Evolutionary conservation across 2,888 invertebrate species (phyloP), one percentile per base, ranked within the genome.

Genomic region (Cephonodes hylas): DNA sequence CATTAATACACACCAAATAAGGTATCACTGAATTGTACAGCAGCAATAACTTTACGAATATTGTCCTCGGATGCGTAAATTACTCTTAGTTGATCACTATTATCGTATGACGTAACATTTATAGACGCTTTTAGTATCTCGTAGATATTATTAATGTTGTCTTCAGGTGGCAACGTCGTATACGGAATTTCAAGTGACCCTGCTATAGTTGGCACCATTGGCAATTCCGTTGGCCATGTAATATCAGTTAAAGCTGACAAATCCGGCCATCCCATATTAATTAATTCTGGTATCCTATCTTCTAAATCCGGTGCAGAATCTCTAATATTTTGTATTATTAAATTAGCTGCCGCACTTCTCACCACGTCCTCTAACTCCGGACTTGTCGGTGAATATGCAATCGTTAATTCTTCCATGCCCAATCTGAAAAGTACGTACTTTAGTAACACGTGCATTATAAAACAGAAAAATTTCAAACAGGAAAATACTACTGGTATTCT

Each of bases 1-100:
- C n/a, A n/a, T n/a, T 18, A 5, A 20, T 13, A 59, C 85, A 59
- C 42, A 91, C 90, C 84, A 66, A 73, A 67, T 75, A 92, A 71
- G 0, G 76, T 69, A 72, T 94, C 94, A 65, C 93, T 89, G 72
- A 96, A 95, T 71, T 94, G 90, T 22, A 96, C 84, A 13, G 94
- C 95, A 25, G 94, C 94, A 56, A 92, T 64, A 18, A 90, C 81
- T 63, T 67, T 66, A 13, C 83, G 77, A 10, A 84, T 88, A 0
- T 69, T 72, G 61, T 80, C 77, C 72, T 91, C 91, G 6, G 79
- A 60, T 1, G 71, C 63, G 65, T 90, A 92, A 48, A 92, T 73
- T 7, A 79, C 73, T 74, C 76, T 78, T 25, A 91, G 69, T 18
- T 83, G 80, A 1, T 68, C 57, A 64, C 91, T 88, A 46, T 64